Evolutionary conservation across 2,888 invertebrate genomes (phyloP).

Genomic region (Drosophila ustulata): DNA sequence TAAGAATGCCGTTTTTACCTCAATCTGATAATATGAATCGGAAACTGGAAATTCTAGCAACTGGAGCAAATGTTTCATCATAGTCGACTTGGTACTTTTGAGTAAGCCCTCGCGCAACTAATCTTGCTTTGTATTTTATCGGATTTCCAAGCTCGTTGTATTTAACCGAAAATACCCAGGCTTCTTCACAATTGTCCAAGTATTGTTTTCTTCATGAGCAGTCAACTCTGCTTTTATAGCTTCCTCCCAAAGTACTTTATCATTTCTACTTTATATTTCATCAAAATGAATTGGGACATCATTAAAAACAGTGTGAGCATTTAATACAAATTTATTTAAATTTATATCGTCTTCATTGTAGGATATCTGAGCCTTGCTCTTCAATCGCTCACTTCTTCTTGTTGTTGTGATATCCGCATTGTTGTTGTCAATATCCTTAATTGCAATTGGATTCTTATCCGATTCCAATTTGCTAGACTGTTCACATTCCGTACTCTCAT

Average conservation of each 20-base stretch:
- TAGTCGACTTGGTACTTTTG: too few relatives aligned
- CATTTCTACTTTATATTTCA: not conserved
- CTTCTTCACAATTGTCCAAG: conserved; percentile 15
- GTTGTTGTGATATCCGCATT: not conserved
- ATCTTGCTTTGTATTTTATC: not conserved
- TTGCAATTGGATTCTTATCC: too few relatives aligned
- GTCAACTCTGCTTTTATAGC: not conserved
- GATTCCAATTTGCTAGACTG: too few relatives aligned
- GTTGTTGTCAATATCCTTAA: not conserved
- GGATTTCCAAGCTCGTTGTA: conserved; percentile 41
- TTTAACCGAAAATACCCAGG: conserved; percentile 56
- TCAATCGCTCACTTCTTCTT: not conserved
- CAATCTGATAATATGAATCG: too few relatives aligned
- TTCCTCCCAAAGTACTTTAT: not conserved
- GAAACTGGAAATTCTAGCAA: too few relatives aligned
- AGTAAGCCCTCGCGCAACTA: conserved; percentile 46
- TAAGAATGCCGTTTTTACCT: too few relatives aligned
- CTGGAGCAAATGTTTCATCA: too few relatives aligned
- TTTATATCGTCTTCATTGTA: not conserved
- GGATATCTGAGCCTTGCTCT: not conserved
- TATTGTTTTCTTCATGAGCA: conserved; percentile 7
- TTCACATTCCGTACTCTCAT: conserved; percentile 4
- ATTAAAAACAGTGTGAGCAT: not conserved
- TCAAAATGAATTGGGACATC: not conserved
- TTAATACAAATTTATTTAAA: not conserved